Conservation (phyloP, 2,888 invertebrate genomes). For the Aporophyla nigra region DNA sequence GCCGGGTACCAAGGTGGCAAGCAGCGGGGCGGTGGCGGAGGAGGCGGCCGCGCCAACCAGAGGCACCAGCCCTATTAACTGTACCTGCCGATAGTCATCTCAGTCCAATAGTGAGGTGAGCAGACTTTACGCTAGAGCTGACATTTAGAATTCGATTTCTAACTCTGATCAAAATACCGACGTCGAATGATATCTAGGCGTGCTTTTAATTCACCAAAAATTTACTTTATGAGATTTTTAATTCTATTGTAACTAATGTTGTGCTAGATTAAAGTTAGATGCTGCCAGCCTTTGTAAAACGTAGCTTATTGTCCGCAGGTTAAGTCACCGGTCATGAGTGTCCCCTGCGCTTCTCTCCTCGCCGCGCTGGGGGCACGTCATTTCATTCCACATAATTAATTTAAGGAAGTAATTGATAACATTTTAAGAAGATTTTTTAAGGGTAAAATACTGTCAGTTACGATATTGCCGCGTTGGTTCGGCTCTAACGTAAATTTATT, state of each 20-base stretch:
- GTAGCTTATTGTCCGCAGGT: constrained; percentile 81
- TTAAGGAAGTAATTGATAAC: constrained; percentile 86
- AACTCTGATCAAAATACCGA: constrained; percentile 3
- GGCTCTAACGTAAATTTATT: constrained; percentile 85
- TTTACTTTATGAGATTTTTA: constrained; percentile 6
- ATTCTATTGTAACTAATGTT: constrained; percentile 6
- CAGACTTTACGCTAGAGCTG: constrained; percentile 33
- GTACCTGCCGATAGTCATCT: constrained; percentile 89
- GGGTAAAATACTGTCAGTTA: constrained; percentile 85
- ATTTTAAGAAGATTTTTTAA: constrained; percentile 88
- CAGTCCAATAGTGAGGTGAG: constrained; percentile 89
- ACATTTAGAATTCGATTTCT: constrained; percentile 9
- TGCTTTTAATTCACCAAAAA: not conserved
- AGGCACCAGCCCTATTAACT: constrained; percentile 96
- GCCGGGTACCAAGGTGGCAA: constrained; percentile 95
- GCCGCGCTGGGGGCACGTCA: constrained; percentile 88
- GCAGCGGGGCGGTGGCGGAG: constrained; percentile 94
- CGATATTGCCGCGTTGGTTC: constrained; percentile 78
- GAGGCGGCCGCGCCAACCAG: constrained; percentile 94
- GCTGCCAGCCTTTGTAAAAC: constrained; percentile 32
- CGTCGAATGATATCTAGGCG: constrained; percentile 15
- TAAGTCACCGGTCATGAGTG: constrained; percentile 89
- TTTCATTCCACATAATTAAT: constrained; percentile 91
- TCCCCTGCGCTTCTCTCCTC: constrained; percentile 80
- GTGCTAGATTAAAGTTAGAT: constrained; percentile 12